These are phyloP conservation scores for Drosophila rufa DNA, from an alignment of 1,140 invertebrate species.

Conservation along the genomic window DNA sequence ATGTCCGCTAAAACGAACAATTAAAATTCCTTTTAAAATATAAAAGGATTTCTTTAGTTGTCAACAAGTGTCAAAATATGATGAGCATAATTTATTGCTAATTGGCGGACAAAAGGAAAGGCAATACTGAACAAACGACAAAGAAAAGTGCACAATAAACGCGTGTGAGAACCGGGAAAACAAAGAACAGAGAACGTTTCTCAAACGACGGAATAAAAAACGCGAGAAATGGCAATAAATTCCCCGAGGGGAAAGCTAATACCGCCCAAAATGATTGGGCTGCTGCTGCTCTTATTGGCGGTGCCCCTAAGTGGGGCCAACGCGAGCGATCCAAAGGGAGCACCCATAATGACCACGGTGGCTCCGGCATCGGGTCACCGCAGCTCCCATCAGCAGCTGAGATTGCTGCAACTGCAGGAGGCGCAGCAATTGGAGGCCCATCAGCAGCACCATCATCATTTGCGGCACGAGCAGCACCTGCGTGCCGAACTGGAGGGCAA, in stretches of 20 bases:
- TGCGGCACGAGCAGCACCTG: constrained; percentile 72
- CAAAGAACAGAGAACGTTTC: constrained; percentile 12
- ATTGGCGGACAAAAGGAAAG: constrained; percentile 37
- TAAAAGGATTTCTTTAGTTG: constrained; percentile 5
- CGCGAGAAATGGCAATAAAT: constrained; percentile 13
- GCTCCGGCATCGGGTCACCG: constrained; percentile 20
- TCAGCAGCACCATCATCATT: constrained; percentile 58
- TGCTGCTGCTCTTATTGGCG: constrained; percentile 18
- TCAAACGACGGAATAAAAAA: constrained; percentile 11
- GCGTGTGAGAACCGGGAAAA: constrained; percentile 9
- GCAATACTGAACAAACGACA: constrained; percentile 30
- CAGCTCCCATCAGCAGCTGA: constrained; percentile 45
- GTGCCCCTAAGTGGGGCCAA: constrained; percentile 28
- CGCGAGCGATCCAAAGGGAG: constrained; percentile 12
- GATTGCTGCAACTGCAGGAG: constrained; percentile 65
- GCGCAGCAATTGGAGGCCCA: constrained; percentile 51
- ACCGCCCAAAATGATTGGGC: constrained; percentile 25
- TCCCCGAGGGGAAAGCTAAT: constrained; percentile 6
- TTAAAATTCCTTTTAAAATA: constrained; percentile 19
- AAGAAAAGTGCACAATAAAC: constrained; percentile 31
- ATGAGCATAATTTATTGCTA: constrained; percentile 23
- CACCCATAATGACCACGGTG: constrained; percentile 37
- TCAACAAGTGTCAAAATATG: constrained; percentile 53
- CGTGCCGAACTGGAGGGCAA: constrained; percentile 60
- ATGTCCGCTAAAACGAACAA: constrained; percentile 2